A percentile compares a stretch with the other conserved stretches of the same genome.
phyloP scores from a whole-genome alignment of 2,113 vertebrate genomes.

The Oreochromis aureus region DNA sequence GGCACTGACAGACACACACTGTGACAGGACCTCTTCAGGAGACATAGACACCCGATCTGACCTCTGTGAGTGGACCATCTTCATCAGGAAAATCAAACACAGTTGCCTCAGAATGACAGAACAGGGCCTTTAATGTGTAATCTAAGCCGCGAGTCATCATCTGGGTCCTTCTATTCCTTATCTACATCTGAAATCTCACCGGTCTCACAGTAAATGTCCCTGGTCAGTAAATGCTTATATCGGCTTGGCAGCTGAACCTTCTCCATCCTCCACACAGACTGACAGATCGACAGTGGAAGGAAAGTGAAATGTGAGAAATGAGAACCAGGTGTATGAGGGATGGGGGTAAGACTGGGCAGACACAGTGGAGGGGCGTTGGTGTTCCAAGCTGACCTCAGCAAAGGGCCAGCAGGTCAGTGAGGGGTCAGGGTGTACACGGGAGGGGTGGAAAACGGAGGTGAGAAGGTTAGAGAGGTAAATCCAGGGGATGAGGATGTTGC shows the following conservation, averaged over 20 bases:
- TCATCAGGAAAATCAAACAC: background rate
- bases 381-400: slow-evolving; percentile 36
- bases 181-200: background rate
- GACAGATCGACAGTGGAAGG: slow-evolving; percentile 25
- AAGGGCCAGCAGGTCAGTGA: slow-evolving; percentile 47
- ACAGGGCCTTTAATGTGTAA: background rate
- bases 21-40: slow-evolving; percentile 30
- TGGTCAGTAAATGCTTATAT: background rate
- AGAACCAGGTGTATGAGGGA: slow-evolving; percentile 63
- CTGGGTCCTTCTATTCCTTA: background rate
- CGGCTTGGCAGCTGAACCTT: background rate
- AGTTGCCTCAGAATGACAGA: background rate
- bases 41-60: slow-evolving; percentile 26
- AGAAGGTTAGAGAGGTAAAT: slow-evolving; percentile 54
- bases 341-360: slow-evolving; percentile 25
- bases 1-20: slow-evolving; percentile 56
- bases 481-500: background rate
- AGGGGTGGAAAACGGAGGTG: slow-evolving; percentile 41
- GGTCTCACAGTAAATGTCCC: background rate
- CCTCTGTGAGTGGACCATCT: slow-evolving; percentile 16
- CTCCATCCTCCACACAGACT: background rate
- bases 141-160: background rate
- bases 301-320: slow-evolving; percentile 67
- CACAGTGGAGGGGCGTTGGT: background rate
- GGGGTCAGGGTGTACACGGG: slow-evolving; percentile 31